Conservation (phyloP, 2,888 invertebrate species). For the Eupithecia pulchellata region DNA sequence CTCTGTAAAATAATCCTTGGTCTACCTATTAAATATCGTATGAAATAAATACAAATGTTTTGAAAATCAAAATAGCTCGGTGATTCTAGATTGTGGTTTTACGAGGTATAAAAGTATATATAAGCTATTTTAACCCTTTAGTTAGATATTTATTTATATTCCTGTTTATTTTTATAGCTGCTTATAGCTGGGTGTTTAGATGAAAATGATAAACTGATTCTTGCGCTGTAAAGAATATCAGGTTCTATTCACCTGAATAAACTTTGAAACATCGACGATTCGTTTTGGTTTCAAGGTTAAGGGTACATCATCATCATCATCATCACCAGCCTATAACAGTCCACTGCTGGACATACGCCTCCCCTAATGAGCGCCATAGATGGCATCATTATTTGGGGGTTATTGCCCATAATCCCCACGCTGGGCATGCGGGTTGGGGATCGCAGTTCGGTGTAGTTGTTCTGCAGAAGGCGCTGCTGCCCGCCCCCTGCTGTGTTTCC, state of each 20-base stretch:
- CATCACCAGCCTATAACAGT: too few relatives aligned
- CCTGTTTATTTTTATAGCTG: neutral
- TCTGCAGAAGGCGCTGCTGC: too few relatives aligned
- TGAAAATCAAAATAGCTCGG: neutral
- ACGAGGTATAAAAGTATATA: constrained; percentile 10
- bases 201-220: neutral
- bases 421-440: too few relatives aligned
- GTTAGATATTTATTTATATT: neutral
- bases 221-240: neutral
- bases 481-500: too few relatives aligned
- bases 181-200: constrained; percentile 2
- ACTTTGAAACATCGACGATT: constrained; percentile 47
- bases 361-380: too few relatives aligned
- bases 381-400: too few relatives aligned
- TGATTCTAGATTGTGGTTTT: constrained; percentile 9
- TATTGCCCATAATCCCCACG: too few relatives aligned
- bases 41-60: neutral
- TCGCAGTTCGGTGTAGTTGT: too few relatives aligned
- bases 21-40: neutral
- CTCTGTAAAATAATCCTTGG: neutral
- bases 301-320: too few relatives aligned
- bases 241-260: constrained; percentile 45
- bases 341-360: too few relatives aligned
- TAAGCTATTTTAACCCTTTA: constrained; percentile 16
- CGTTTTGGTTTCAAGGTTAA: constrained; percentile 44